These are phyloP conservation scores for Selene dorsalis DNA, from an alignment of 2,797 vertebrate species.

Conservation along the genomic window DNA sequence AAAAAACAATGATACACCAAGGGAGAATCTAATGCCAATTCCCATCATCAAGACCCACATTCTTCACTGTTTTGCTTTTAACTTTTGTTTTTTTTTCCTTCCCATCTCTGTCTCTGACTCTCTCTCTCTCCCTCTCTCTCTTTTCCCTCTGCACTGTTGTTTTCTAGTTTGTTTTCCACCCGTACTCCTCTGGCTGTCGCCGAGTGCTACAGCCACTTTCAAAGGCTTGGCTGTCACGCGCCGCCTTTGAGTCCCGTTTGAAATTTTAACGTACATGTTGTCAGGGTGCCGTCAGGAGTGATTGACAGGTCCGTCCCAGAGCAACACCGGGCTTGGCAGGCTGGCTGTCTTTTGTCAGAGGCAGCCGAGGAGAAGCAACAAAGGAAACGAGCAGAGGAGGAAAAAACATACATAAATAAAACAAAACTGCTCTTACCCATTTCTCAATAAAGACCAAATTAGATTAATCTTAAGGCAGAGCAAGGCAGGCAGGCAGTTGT, in stretches of 20 bases:
- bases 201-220: slow-evolving; percentile 88
- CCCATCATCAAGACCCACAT: slow-evolving; percentile 84
- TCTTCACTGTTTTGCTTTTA: slow-evolving; percentile 82
- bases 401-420: slow-evolving; percentile 88
- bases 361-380: slow-evolving; percentile 85
- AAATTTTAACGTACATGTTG: slow-evolving; percentile 90
- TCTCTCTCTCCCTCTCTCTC: slow-evolving; percentile 48
- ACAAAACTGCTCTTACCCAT: slow-evolving; percentile 86
- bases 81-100: slow-evolving; percentile 75
- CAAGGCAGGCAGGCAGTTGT: slow-evolving; percentile 68
- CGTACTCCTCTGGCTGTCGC: slow-evolving; percentile 86
- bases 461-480: slow-evolving; percentile 82
- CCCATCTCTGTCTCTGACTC: slow-evolving; percentile 65
- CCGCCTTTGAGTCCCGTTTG: slow-evolving; percentile 87
- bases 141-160: slow-evolving; percentile 81
- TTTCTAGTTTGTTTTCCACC: slow-evolving; percentile 88
- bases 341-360: slow-evolving; percentile 89
- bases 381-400: slow-evolving; percentile 83
- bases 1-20: slow-evolving; percentile 82
- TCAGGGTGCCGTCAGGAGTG: slow-evolving; percentile 88
- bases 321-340: slow-evolving; percentile 87
- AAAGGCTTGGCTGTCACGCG: slow-evolving; percentile 87
- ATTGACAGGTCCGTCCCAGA: slow-evolving; percentile 90
- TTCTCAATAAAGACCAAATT: slow-evolving; percentile 88
- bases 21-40: slow-evolving; percentile 82